These are phyloP conservation scores for Eucriotettix oculatus DNA, from an alignment of 2,888 invertebrate species.

Conservation along the genomic window DNA sequence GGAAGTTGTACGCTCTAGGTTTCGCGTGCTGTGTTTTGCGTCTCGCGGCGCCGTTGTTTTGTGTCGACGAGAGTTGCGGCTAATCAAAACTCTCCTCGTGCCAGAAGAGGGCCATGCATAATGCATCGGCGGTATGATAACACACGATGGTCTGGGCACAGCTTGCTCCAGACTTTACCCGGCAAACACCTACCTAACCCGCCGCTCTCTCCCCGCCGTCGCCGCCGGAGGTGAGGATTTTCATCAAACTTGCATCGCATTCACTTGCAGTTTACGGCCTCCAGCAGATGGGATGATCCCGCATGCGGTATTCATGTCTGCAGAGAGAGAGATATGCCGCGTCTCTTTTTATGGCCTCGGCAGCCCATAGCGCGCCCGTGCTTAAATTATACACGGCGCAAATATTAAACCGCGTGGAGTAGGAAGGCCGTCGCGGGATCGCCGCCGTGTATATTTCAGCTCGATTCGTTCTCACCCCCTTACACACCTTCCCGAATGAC, in stretches of 20 bases:
- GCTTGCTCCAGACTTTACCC: too few relatives aligned
- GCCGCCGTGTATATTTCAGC: too few relatives aligned
- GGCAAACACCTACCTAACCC: too few relatives aligned
- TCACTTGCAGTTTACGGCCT: neutral
- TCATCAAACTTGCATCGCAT: neutral
- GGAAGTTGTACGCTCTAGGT: too few relatives aligned
- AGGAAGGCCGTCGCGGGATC: neutral
- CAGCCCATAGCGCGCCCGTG: neutral
- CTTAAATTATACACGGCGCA: neutral
- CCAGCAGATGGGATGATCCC: neutral
- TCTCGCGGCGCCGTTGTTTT: neutral
- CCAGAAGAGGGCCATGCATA: neutral
- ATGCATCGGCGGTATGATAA: neutral
- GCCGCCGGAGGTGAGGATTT: neutral
- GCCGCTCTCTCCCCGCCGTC: too few relatives aligned
- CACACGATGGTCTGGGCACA: neutral
- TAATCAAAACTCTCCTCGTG: neutral
- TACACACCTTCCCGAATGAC: too few relatives aligned
- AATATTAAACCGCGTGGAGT: neutral
- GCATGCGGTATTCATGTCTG: neutral
- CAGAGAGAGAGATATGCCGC: neutral
- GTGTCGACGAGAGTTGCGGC: neutral
- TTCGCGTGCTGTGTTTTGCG: neutral
- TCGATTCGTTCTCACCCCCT: too few relatives aligned
- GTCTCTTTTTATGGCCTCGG: neutral